phyloP scores from a whole-genome alignment of 1,140 invertebrate genomes.

The Scaptomyza pallida region DNA sequence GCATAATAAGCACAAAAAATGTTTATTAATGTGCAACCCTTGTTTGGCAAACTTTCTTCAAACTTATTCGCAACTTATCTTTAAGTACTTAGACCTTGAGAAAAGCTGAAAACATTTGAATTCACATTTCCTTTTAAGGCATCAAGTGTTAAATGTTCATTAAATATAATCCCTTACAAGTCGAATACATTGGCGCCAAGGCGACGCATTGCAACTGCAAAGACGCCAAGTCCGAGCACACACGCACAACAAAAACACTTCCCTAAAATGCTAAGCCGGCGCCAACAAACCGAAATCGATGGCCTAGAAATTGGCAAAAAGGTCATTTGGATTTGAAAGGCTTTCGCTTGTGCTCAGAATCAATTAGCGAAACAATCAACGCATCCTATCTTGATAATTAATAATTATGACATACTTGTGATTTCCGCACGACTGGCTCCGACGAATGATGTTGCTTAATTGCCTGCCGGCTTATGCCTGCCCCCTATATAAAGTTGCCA shows the following conservation, averaged over 20 bases:
- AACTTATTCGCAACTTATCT: too few relatives aligned
- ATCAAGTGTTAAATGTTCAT: too few relatives aligned
- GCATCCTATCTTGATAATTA: neutral
- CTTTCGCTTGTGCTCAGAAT: neutral
- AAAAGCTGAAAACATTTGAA: too few relatives aligned
- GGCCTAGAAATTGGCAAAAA: conserved; percentile 33
- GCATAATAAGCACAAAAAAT: neutral
- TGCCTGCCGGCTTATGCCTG: neutral
- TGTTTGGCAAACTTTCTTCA: neutral
- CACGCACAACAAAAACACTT: conserved; percentile 17
- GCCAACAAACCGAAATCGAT: conserved; percentile 64
- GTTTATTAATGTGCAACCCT: neutral
- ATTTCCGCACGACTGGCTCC: conserved; percentile 14
- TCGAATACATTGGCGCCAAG: conserved; percentile 38
- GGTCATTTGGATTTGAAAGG: conserved; percentile 23
- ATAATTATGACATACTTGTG: conserved; percentile 38
- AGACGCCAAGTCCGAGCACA: too few relatives aligned
- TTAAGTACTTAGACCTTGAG: neutral
- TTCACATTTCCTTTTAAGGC: too few relatives aligned
- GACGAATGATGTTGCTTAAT: neutral
- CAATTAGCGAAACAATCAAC: conserved; percentile 48
- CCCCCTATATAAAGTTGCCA: conserved; percentile 31
- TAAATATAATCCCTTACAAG: too few relatives aligned
- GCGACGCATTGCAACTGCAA: conserved; percentile 34
- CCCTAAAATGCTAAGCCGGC: conserved; percentile 35